phyloP scores from a whole-genome alignment of 1,140 invertebrate species.

The Hormaphis cornu region DNA sequence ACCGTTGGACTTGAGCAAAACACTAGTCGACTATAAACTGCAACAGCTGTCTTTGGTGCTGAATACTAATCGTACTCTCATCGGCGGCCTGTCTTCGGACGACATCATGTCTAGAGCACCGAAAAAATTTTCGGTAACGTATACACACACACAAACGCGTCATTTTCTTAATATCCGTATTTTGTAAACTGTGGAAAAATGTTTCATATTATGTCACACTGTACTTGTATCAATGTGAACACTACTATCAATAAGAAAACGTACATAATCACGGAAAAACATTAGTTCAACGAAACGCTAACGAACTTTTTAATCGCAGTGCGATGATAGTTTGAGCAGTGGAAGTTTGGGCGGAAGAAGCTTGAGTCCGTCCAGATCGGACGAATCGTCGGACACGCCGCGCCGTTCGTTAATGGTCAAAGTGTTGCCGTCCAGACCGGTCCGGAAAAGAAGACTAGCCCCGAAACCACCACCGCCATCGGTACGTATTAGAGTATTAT shows the following conservation, averaged over 20 bases:
- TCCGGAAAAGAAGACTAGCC: constrained; percentile 50
- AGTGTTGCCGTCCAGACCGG: constrained; percentile 44
- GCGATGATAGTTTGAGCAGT: constrained; percentile 45
- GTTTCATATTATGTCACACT: too few relatives aligned
- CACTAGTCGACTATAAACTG: constrained; percentile 55
- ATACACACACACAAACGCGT: background rate
- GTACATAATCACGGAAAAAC: too few relatives aligned
- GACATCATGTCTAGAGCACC: constrained; percentile 50
- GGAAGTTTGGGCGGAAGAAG: constrained; percentile 46
- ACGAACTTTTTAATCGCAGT: constrained; percentile 35
- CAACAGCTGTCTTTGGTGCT: constrained; percentile 56
- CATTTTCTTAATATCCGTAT: too few relatives aligned
- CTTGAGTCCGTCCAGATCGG: constrained; percentile 47
- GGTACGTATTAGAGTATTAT: background rate
- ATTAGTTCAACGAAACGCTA: too few relatives aligned
- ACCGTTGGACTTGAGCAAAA: constrained; percentile 48
- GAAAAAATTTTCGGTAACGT: constrained; percentile 25
- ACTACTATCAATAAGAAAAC: too few relatives aligned
- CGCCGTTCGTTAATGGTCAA: constrained; percentile 39
- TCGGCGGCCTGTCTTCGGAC: constrained; percentile 48
- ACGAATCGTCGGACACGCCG: constrained; percentile 42
- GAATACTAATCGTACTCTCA: constrained; percentile 45
- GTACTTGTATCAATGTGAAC: too few relatives aligned
- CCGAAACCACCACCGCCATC: constrained; percentile 48
- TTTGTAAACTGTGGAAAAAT: too few relatives aligned